These are phyloP conservation scores for Vanessa atalanta DNA, from an alignment of 1,140 invertebrate genomes.

Conservation along the genomic window DNA sequence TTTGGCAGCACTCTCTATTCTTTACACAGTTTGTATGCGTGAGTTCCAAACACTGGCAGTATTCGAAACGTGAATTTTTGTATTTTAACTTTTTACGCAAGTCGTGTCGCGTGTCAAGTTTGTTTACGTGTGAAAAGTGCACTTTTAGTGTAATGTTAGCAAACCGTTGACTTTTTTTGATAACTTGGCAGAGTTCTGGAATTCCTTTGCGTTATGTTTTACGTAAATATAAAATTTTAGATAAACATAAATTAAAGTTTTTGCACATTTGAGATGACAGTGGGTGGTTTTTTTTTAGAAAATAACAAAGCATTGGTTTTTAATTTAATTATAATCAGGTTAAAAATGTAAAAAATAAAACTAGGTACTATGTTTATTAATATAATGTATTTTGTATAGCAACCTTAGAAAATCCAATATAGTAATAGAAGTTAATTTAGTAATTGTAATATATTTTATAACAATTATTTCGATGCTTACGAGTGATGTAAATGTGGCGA, in stretches of 20 bases:
- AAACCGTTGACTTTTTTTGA: conserved; percentile 24
- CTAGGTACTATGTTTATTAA: too few relatives aligned
- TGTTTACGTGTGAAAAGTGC: conserved; percentile 31
- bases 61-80: conserved; percentile 20
- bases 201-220: conserved; percentile 25
- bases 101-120: conserved; percentile 7
- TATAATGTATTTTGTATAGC: too few relatives aligned
- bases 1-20: conserved; percentile 43
- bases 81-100: conserved; percentile 17
- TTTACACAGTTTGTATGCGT: conserved; percentile 37
- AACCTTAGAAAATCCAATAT: too few relatives aligned
- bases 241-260: conserved; percentile 2
- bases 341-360: too few relatives aligned
- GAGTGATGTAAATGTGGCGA: not conserved
- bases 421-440: too few relatives aligned
- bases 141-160: conserved; percentile 17
- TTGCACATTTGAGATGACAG: not conserved
- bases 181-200: conserved; percentile 30
- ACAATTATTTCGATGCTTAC: not conserved
- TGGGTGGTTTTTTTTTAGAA: not conserved
- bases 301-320: not conserved
- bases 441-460: not conserved
- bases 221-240: conserved; percentile 20
- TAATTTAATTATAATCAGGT: not conserved
- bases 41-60: conserved; percentile 22